Base-by-base conservation (phyloP, 2,113 vertebrate species). In the Microtus pennsylvanicus region DNA sequence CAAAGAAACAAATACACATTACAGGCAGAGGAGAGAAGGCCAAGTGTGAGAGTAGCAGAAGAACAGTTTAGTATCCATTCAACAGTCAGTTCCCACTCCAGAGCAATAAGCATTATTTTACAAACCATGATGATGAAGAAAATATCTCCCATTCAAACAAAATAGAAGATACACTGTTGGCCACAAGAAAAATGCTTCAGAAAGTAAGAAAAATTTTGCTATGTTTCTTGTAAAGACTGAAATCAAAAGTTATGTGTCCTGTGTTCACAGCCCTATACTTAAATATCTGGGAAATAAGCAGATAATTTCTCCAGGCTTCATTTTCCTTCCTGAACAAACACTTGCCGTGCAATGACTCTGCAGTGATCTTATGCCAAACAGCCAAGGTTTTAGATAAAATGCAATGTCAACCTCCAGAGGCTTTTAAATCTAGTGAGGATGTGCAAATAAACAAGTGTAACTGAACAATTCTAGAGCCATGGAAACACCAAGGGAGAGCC, bases 51-150 rank as follows among this genome's bases (percentile, higher is more conserved):
- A 95, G 45, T 61, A 45, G 91, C 63, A 76, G 69, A 74, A 9
- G 82, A 94, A 69, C 0, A 82, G 45, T n/a, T 89, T 91, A 89
- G 55, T 89, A 82, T 22, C 14, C 42, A 93, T 19, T 11, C 33
- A 89, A 22, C 47, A 89, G 52, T n/a, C 50, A 33, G 78, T 76
- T 96, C 78, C 28, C 94, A 28, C 28, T 69, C 78, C 86, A 19
- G n/a, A 95, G 77, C 55, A 90, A 89, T 13, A 85, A 30, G 42
- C 38, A 70, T 69, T 94, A 78, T 77, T 96, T 94, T 93, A 91
- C 55, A 80, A 88, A 93, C 35, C 75, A 10, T 70, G 33, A 97
- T 42, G 75, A 58, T 2, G 11, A 74, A 74, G 3, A 80, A 83
- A 91, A 94, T 63, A 7, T 5, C 47, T 92, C n/a, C 65, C 47